Evolutionary conservation across 2,113 vertebrate genomes (phyloP).

Genomic region (Dicentrarchus labrax): DNA sequence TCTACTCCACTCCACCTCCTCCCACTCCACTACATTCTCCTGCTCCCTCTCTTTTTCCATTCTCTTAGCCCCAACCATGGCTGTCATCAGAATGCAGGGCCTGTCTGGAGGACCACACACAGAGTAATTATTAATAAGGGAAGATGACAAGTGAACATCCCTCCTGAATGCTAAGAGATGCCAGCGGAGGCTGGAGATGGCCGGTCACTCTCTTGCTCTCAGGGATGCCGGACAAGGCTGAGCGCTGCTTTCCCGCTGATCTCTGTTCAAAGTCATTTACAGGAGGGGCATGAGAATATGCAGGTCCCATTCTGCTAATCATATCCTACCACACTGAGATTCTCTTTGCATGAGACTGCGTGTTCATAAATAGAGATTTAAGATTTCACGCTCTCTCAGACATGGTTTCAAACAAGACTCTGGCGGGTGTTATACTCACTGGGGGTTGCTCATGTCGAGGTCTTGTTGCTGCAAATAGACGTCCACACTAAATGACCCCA

Average conservation of each 20-base stretch:
- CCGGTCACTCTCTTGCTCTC: slow-evolving; percentile 20
- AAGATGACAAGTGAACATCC: slow-evolving; percentile 79
- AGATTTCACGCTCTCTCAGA: slow-evolving; percentile 53
- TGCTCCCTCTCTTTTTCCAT: slow-evolving; percentile 38
- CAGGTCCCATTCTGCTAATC: slow-evolving; percentile 59
- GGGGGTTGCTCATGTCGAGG: slow-evolving; percentile 84
- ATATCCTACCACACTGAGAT: slow-evolving; percentile 36
- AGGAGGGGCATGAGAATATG: slow-evolving; percentile 44
- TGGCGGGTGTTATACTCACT: slow-evolving; percentile 78
- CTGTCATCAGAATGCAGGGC: slow-evolving; percentile 76
- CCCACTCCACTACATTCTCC: slow-evolving; percentile 42
- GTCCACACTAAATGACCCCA: slow-evolving; percentile 67
- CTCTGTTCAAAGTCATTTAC: slow-evolving; percentile 65
- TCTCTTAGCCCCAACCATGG: slow-evolving; percentile 50
- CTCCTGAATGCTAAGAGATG: slow-evolving; percentile 76
- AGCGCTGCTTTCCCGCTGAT: slow-evolving; percentile 43
- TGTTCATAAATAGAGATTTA: slow-evolving; percentile 64
- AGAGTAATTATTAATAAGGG: slow-evolving; percentile 80
- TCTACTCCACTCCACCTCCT: slow-evolving; percentile 59
- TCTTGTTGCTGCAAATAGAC: slow-evolving; percentile 65
- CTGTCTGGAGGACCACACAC: slow-evolving; percentile 78
- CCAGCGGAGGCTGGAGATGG: slow-evolving; percentile 53
- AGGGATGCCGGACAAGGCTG: slow-evolving; percentile 32
- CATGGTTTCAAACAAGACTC: slow-evolving; percentile 39
- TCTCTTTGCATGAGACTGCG: slow-evolving; percentile 27